Conservation (phyloP, 2,113 vertebrate species). For the Geococcyx californianus region DNA sequence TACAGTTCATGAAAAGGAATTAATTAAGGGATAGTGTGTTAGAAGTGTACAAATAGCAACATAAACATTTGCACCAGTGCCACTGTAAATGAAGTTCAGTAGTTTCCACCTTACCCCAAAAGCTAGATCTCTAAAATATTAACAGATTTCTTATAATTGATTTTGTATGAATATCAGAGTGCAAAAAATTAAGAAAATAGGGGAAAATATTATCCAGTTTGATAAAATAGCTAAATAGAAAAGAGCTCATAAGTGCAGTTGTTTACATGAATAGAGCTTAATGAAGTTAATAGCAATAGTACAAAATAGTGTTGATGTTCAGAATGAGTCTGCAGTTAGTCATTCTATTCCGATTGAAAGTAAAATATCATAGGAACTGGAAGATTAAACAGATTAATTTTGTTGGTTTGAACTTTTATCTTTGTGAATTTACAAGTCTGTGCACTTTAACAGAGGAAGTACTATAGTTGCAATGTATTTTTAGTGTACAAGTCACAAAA, state of each 20-base stretch:
- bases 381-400: not conserved
- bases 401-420: not conserved
- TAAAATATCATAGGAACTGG: not conserved
- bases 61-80: not conserved
- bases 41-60: not conserved
- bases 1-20: not conserved
- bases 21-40: not conserved
- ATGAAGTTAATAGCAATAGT: not conserved
- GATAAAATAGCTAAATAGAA: not conserved
- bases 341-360: not conserved
- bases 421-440: not conserved
- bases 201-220: not conserved
- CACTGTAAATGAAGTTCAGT: not conserved
- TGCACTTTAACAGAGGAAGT: not conserved
- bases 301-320: not conserved
- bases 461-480: not conserved
- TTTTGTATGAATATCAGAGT: not conserved
- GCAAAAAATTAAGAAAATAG: not conserved
- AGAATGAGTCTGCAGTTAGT: not conserved
- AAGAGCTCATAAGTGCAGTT: not conserved
- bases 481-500: not conserved
- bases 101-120: not conserved
- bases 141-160: not conserved
- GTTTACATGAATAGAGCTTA: not conserved
- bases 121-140: not conserved